Conservation (phyloP, 2,888 invertebrate genomes). For the Anagyrus pseudococci region DNA sequence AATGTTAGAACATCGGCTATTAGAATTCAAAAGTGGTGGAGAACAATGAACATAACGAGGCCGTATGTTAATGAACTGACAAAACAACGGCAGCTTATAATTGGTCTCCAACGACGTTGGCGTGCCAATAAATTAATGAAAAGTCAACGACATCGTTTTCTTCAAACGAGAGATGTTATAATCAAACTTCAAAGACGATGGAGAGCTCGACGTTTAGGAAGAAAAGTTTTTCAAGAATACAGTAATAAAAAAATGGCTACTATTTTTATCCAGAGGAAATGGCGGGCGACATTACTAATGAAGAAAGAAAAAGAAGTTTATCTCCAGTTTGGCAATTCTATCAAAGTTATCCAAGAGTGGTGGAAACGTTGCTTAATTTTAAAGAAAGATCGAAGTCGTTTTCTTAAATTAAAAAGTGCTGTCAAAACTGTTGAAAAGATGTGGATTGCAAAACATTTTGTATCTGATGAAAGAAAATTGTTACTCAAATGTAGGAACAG, state of each 20-base stretch:
- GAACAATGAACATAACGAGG: slow-evolving; percentile 53
- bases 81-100: slow-evolving; percentile 50
- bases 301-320: slow-evolving; percentile 60
- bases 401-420: slow-evolving; percentile 56
- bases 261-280: slow-evolving; percentile 52
- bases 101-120: slow-evolving; percentile 64
- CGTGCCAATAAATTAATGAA: slow-evolving; percentile 62
- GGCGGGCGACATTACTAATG: slow-evolving; percentile 56
- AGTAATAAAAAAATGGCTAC: slow-evolving; percentile 51
- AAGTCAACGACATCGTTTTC: slow-evolving; percentile 57
- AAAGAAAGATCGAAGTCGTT: slow-evolving; percentile 58
- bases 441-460: slow-evolving; percentile 56
- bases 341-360: slow-evolving; percentile 59
- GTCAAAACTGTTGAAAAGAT: slow-evolving; percentile 46
- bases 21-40: slow-evolving; percentile 66
- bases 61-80: slow-evolving; percentile 47
- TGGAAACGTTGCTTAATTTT: slow-evolving; percentile 61
- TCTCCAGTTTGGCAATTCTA: slow-evolving; percentile 44
- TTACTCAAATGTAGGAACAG: slow-evolving; percentile 56
- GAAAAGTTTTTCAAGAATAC: slow-evolving; percentile 51
- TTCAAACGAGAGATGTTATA: slow-evolving; percentile 58
- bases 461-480: slow-evolving; percentile 54
- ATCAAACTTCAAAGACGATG: slow-evolving; percentile 64
- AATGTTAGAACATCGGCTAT: slow-evolving; percentile 47
- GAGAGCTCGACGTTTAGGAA: slow-evolving; percentile 56